These are phyloP conservation scores for Drosophila sulfurigaster DNA, from an alignment of 1,140 invertebrate species.

Conservation along the genomic window DNA sequence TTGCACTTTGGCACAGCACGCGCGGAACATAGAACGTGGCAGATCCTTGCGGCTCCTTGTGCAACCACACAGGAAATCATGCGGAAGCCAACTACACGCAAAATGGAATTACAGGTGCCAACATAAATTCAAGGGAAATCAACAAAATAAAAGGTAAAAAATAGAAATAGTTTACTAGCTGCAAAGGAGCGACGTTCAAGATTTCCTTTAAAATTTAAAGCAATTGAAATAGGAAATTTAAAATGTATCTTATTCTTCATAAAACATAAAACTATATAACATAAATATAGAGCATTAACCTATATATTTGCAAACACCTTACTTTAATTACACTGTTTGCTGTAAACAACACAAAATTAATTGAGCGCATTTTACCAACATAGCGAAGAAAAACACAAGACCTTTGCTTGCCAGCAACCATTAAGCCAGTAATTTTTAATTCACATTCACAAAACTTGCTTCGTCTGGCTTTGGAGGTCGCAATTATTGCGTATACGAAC, in stretches of 20 bases:
- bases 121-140: constrained; percentile 60
- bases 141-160: constrained; percentile 12
- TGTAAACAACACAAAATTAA: constrained; percentile 1
- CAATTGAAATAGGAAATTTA: no score
- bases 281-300: no score
- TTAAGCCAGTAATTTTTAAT: constrained; percentile 70
- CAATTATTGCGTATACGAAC: constrained; percentile 40
- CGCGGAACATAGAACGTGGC: neutral
- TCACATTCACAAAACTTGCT: constrained; percentile 53
- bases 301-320: no score
- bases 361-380: neutral
- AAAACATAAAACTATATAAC: no score
- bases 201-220: neutral
- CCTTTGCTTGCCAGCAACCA: constrained; percentile 6
- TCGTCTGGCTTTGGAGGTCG: constrained; percentile 30
- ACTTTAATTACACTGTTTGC: no score
- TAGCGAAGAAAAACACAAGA: neutral
- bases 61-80: constrained; percentile 52
- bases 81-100: constrained; percentile 63
- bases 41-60: constrained; percentile 1
- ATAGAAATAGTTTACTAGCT: neutral
- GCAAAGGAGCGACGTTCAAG: neutral
- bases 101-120: constrained; percentile 69
- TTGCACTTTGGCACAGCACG: neutral
- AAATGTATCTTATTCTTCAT: no score